Conservation (phyloP, 1,140 invertebrate species). For the Saccostrea echinata region DNA sequence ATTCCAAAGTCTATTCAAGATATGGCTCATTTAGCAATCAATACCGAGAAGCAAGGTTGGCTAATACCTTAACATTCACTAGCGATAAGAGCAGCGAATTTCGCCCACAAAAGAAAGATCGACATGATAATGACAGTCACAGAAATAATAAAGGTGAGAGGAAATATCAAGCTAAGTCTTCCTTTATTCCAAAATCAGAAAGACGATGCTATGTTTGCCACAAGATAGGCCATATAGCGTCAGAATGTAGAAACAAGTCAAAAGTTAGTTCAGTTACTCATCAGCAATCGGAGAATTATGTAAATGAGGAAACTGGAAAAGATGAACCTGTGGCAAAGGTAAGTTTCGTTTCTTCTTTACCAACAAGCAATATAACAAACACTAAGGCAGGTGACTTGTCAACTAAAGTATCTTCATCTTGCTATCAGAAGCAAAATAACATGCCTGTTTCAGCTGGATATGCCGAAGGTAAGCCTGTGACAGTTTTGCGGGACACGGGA, state of each 20-base stretch:
- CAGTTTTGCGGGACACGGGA: no score
- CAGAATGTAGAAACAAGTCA: not conserved
- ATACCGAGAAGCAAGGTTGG: no score
- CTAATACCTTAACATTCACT: not conserved
- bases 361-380: no score
- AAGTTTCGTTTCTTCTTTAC: not conserved
- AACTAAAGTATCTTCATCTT: not conserved
- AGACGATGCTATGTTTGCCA: constrained; percentile 18
- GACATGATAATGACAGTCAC: not conserved
- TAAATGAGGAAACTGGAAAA: not conserved
- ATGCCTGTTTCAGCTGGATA: not conserved
- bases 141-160: not conserved
- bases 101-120: not conserved
- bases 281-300: no score
- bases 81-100: not conserved
- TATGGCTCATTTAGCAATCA: no score
- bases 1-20: not conserved
- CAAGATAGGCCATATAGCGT: constrained; percentile 21
- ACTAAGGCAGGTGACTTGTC: not conserved
- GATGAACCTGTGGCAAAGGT: not conserved
- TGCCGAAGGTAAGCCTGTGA: constrained; percentile 23
- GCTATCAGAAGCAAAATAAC: not conserved
- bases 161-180: not conserved
- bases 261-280: not conserved
- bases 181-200: constrained; percentile 20